Base-by-base conservation (phyloP, 1,140 invertebrate species). In the Apocrypta bakeri region DNA sequence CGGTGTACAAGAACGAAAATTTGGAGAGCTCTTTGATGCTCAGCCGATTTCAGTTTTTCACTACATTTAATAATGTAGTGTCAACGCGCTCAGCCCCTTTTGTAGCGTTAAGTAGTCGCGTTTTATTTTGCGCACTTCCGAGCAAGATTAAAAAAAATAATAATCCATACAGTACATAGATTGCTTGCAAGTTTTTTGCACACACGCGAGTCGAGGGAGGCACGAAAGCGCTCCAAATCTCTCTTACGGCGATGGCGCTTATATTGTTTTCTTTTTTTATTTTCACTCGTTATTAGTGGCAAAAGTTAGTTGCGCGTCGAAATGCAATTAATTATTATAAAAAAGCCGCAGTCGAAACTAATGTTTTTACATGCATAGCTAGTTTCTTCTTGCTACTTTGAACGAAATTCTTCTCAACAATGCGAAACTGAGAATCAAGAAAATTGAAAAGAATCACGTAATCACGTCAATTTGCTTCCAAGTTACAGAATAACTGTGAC, bases 371-470 rank as follows among this genome's bases (percentile, higher is more conserved):
- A 71, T 61, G 25, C 42, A 27, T 42, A n/a, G 12, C 37, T 56
- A 69, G 48, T 56, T 8, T 69, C 11, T 48, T 33, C 17, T n/a
- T 56, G 48, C 17, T 56, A 56, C 48, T 56, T 68, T 48, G 76
- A 78, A 37, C 66, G 48, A 56, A 56, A n/a, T 56, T 17, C 6
- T 7, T 21, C 48, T 17, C 21, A 71, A 71, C 37, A 21, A 37
- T 37, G n/a, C n/a, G n/a, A n/a, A 82, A 81, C 42, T n/a, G n/a
- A 56, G 37, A 81, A 31, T 75, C 25, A 81, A 48, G 37, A 76
- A 76, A 82, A 66, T 76, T 75, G 61, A 69, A 48, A 82, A 82
- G 69, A n/a, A n/a, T n/a, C 73, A 24, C 72, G 73, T 76, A 61
- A 81, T 40, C 11, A 80, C 73, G 7, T 42, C 68, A 1, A n/a